Evolutionary conservation across 2,797 vertebrate genomes (phyloP), one percentile per base, ranked within the genome.

Genomic region (Sebastes steindachneri): DNA sequence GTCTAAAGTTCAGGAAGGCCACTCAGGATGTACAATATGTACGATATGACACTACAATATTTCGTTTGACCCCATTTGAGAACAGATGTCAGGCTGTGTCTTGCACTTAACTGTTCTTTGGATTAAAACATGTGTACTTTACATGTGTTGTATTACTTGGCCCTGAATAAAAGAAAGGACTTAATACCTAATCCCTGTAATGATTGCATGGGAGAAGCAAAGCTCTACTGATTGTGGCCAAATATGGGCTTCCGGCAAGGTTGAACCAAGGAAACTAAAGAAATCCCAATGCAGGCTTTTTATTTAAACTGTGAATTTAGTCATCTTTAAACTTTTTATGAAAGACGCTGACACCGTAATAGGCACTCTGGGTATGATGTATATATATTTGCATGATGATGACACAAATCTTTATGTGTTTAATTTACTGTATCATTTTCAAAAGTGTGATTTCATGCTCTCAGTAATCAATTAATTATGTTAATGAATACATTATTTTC

Each of bases 161-260:
- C 66, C 71, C 57, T 77, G 66, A 88, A 82, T 75, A 79, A 82
- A 69, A 84, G 33, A 81, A 70, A 85, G 10, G 41, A 74, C 51
- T 83, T 62, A 85, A 84, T 90, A 76, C 19, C 70, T 79, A 84
- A 91, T 85, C 83, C 70, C 31, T 83, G 69, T 60, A 93, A 89
- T 92, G 82, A 92, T 90, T 92, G 79, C 53, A 86, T 21, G 66
- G 58, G 37, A 65, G 66, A 75, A 77, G 58, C 71, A 77, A 60
- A 74, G 31, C 68, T 77, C 35, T 25, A 29, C 76, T 8, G 33
- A 54, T 35, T 75, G 26, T 82, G 63, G n/a, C 80, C 80, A 86
- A 88, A 92, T 80, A 92, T 90, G 91, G 85, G 68, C 85, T 83
- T 90, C 90, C 21, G 62, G 53, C 57, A 55, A 55, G 25, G 57